These are phyloP conservation scores for Pteropus alecto DNA, from an alignment of 2,113 vertebrate genomes.

Conservation along the genomic window DNA sequence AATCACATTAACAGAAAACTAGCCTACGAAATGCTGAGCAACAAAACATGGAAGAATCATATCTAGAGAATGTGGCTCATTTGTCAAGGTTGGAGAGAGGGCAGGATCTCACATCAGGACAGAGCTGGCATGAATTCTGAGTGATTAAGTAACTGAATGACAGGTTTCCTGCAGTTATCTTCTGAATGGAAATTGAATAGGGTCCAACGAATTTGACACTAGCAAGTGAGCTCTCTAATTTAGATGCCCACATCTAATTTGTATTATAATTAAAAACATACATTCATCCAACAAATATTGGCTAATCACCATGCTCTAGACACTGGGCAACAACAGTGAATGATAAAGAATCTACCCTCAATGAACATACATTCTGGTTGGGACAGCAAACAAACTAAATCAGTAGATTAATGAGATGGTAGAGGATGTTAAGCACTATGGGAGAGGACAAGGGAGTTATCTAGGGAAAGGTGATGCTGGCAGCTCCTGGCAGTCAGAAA, in stretches of 20 bases:
- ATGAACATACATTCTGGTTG: not conserved
- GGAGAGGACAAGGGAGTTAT: not conserved
- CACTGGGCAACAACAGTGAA: not conserved
- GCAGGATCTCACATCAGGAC: not conserved
- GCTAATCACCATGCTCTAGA: not conserved
- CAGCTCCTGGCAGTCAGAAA: not conserved
- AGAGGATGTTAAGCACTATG: not conserved
- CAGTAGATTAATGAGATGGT: not conserved
- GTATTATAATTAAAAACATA: not conserved
- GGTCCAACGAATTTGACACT: not conserved
- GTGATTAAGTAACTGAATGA: not conserved
- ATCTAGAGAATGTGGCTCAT: not conserved
- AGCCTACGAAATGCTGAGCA: conserved; percentile 47
- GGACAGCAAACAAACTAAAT: not conserved
- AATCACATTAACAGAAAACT: conserved; percentile 57
- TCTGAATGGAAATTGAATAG: not conserved
- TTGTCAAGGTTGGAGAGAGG: not conserved
- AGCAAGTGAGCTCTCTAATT: not conserved
- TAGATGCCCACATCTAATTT: not conserved
- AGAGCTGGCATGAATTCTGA: not conserved
- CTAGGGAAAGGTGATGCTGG: not conserved
- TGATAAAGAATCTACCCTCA: not conserved
- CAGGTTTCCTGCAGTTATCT: not conserved
- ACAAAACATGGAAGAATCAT: conserved; percentile 14
- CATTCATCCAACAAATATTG: not conserved